Conservation (phyloP, 2,888 invertebrate genomes). For the Serripes groenlandicus region DNA sequence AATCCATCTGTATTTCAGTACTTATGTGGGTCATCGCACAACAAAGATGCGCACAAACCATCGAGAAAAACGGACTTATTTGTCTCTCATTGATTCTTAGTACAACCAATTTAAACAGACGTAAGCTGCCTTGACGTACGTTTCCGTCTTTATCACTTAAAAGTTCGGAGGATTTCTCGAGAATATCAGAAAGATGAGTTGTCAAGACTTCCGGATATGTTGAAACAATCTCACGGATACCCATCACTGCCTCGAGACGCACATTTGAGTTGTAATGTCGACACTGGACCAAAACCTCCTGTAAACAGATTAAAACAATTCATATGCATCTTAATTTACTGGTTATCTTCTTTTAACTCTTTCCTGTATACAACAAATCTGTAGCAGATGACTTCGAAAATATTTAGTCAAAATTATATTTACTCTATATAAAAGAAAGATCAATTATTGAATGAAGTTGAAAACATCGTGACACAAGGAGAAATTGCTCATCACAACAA, state of each 20-base stretch:
- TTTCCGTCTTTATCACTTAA: conserved; percentile 91
- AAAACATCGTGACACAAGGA: neutral
- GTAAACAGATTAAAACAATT: conserved; percentile 33
- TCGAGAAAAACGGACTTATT: conserved; percentile 91
- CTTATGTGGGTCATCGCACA: conserved; percentile 97
- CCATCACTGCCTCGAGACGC: conserved; percentile 89
- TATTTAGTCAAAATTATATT: neutral
- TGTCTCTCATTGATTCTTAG: conserved; percentile 66
- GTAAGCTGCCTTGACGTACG: conserved; percentile 87
- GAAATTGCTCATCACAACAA: neutral
- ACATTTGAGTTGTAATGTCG: conserved; percentile 92
- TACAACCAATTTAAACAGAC: conserved; percentile 86
- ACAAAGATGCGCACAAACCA: conserved; percentile 92
- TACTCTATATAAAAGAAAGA: neutral
- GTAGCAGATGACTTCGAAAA: neutral
- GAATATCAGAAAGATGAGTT: conserved; percentile 90
- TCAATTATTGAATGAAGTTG: neutral
- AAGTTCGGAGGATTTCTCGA: conserved; percentile 91
- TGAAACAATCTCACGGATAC: conserved; percentile 88
- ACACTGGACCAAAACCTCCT: conserved; percentile 91
- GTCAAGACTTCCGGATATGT: conserved; percentile 87
- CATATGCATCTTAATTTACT: too few relatives aligned
- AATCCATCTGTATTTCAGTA: conserved; percentile 93
- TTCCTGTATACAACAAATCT: neutral
- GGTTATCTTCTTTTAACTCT: neutral